Evolutionary conservation across 2,888 invertebrate species (phyloP), one percentile per base, ranked within the genome.

Genomic region (Ernsta delagoae): DNA sequence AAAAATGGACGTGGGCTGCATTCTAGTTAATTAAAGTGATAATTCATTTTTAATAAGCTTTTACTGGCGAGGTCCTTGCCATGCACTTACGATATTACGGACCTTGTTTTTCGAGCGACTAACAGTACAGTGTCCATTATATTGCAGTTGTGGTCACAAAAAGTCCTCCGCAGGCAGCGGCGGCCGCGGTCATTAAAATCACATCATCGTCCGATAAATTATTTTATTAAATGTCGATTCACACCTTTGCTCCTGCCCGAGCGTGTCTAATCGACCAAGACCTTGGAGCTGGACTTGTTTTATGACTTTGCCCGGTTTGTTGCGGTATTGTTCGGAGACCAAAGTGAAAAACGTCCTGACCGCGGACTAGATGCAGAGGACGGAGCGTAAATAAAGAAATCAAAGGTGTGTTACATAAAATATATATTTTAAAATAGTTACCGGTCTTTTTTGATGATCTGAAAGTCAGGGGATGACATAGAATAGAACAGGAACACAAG

Each of bases 201-300:
- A 74, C 92, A 92, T 92, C 86, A 92, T 84, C 76, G 76, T 75
- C 80, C 79, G 81, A 87, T 88, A 86, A 87, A 90, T 88, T 88
- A 88, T 89, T 91, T 87, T 87, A 90, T 89, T 90, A 89, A 90
- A 92, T 88, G 89, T 87, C 87, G 85, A 90, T 90, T 90, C 88
- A 88, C 90, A 92, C 90, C 89, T 90, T 84, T 86, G 84, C 79
- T 83, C 83, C 81, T 75, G 78, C 74, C 74, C 73, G 77, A 81
- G 82, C 83, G 83, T 84, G 81, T 80, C 87, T 84, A 86, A 87
- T 85, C 79, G 81, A 76, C 76, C 75, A 71, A 76, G 75, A 79
- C 81, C 68, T 62, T 67, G 67, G 59, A 50, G 36, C 83, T 82
- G 79, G 72, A 73, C 74, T 75, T 79, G 74, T 76, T 81, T 78